Base-by-base conservation (phyloP, 23 tunicate genomes). In the Phallusia fumigata region DNA sequence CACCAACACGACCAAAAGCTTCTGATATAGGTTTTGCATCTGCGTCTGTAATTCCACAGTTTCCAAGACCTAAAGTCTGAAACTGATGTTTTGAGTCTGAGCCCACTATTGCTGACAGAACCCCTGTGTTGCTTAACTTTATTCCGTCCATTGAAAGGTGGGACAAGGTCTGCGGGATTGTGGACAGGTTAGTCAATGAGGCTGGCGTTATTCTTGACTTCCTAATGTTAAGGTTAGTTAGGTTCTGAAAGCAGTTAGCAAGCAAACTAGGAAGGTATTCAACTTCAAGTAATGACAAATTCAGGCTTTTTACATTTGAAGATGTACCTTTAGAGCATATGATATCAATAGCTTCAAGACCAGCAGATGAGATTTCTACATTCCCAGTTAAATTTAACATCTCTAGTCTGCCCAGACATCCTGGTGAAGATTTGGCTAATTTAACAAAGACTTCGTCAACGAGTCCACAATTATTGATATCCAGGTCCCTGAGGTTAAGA, bases 321-420 rank as follows among this genome's bases (percentile, higher is more conserved):
- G 32, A n/a, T 19, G 64, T 78, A 78, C 35, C 73, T n/a, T 26
- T 12, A 10, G 78, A 5, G 35, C 77, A 65, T n/a, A 86, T 64
- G 3, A 52, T 33, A n/a, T 81, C 76, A 30, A 92, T 35, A 18
- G 75, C 80, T 18, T 78, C 32, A 31, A 92, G 40, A 2, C 88
- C 88, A 13, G 21, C 30, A 35, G 26, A 32, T n/a, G 88, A 18
- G 0, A 92, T n/a, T 28, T 87, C 88, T 53, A 65, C 35, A 36
- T 92, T 92, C 12, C 77, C 81, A 6, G 97, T 87, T 19, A 92
- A 19, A 83, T 92, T 85, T 10, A 92, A 73, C 21, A 15, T 35
- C 26, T 65, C 74, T 52, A 92, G 33, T 30, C 79, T 87, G 30
- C 53, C 30, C 5, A 92, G 49, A 45, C 82, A 79, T 5, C 83